Conservation (phyloP, 2,113 vertebrate genomes). For the Etheostoma spectabile region DNA sequence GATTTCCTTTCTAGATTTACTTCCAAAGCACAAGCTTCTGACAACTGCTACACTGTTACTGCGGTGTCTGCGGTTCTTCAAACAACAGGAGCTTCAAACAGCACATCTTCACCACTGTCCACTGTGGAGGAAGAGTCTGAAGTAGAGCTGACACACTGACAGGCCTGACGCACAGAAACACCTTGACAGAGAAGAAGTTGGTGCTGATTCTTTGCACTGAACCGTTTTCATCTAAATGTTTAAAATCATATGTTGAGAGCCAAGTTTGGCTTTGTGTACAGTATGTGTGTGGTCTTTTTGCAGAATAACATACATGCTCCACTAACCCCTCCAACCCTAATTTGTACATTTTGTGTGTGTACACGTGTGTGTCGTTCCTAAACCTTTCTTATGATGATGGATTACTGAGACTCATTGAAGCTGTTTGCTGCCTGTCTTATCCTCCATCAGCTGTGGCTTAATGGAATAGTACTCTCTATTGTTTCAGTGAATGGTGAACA, state of each 20-base stretch:
- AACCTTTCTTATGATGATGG: constrained; percentile 73
- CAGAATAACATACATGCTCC: constrained; percentile 37
- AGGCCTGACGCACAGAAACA: constrained; percentile 7
- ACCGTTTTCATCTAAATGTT: neutral
- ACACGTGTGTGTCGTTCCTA: constrained; percentile 45
- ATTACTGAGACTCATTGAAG: constrained; percentile 69
- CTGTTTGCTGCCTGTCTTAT: constrained; percentile 72
- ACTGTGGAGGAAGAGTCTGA: constrained; percentile 31
- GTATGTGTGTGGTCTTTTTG: constrained; percentile 42
- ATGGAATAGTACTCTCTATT: constrained; percentile 72
- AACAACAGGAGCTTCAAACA: constrained; percentile 33
- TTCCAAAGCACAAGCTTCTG: constrained; percentile 9
- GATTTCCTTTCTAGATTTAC: constrained; percentile 26
- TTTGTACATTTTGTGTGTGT: constrained; percentile 23
- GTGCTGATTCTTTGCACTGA: constrained; percentile 3
- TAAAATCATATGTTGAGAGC: neutral
- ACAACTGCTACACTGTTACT: constrained; percentile 3
- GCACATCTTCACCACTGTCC: constrained; percentile 34
- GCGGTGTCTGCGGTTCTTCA: constrained; percentile 43
- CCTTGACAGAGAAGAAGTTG: constrained; percentile 1
- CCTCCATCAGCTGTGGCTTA: constrained; percentile 72
- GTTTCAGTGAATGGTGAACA: constrained; percentile 45
- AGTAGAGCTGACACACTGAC: constrained; percentile 34
- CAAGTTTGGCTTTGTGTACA: neutral
- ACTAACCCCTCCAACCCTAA: constrained; percentile 31